Conservation (phyloP, 2,797 vertebrate genomes). For the Eutrigla gurnardus region DNA sequence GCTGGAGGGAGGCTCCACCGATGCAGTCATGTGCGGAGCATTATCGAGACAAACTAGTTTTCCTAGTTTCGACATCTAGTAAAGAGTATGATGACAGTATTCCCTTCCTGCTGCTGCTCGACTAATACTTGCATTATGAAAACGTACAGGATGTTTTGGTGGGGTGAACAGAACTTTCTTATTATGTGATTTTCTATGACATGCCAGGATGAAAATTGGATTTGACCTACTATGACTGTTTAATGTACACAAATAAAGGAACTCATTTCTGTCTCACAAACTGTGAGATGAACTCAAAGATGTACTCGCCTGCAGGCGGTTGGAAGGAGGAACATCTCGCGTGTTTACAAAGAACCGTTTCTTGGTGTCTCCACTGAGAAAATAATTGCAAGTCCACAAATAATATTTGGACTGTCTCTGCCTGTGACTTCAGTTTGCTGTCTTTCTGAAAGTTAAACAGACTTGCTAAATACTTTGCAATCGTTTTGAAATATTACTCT, state of each 20-base stretch:
- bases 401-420: not conserved
- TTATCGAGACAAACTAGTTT: slow-evolving; percentile 17
- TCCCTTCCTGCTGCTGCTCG: not conserved
- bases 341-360: slow-evolving; percentile 3
- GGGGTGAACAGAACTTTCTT: not conserved
- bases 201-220: not conserved
- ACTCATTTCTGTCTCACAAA: not conserved
- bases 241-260: not conserved
- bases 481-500: slow-evolving; percentile 41
- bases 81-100: not conserved
- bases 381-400: slow-evolving; percentile 19
- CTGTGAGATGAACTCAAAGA: not conserved
- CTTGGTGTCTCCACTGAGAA: not conserved
- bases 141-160: not conserved
- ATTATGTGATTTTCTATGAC: not conserved
- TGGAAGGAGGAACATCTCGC: not conserved
- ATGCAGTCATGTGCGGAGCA: not conserved
- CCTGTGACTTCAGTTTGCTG: slow-evolving; percentile 4
- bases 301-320: not conserved
- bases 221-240: too few species aligned
- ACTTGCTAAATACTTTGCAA: slow-evolving; percentile 29
- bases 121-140: not conserved
- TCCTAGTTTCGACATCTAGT: slow-evolving; percentile 1
- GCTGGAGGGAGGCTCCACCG: not conserved
- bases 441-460: slow-evolving; percentile 8